Conservation (phyloP, 2,797 vertebrate genomes). For the Microctenopoma steveboyesi region DNA sequence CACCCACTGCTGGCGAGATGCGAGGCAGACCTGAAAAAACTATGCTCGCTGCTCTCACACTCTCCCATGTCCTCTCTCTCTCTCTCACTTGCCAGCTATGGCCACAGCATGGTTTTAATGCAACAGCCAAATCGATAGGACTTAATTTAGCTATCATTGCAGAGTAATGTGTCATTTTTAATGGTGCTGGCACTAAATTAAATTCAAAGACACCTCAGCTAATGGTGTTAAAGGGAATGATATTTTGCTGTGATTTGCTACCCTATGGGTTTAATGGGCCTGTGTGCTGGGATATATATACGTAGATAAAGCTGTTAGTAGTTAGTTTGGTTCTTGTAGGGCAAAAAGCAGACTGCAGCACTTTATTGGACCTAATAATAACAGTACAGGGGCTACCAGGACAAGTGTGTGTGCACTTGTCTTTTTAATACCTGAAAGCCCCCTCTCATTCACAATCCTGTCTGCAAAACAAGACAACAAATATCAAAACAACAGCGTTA, state of each 20-base stretch:
- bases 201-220: constrained; percentile 82
- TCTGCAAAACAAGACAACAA: constrained; percentile 63
- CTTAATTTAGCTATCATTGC: constrained; percentile 84
- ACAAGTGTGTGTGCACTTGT: constrained; percentile 4
- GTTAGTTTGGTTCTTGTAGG: constrained; percentile 59
- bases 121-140: constrained; percentile 81
- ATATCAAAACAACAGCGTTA: constrained; percentile 74
- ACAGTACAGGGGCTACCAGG: constrained; percentile 29
- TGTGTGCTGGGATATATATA: constrained; percentile 53
- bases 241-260: constrained; percentile 80
- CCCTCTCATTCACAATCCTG: constrained; percentile 56
- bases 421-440: constrained; percentile 54
- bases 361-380: constrained; percentile 61
- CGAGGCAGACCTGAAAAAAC: constrained; percentile 74
- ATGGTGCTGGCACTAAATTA: constrained; percentile 82
- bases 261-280: constrained; percentile 65
- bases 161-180: constrained; percentile 84
- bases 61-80: constrained; percentile 57
- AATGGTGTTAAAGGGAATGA: constrained; percentile 80
- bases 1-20: constrained; percentile 71
- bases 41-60: constrained; percentile 67
- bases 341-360: constrained; percentile 53
- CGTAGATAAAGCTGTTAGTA: constrained; percentile 49
- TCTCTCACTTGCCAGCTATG: constrained; percentile 64
- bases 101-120: constrained; percentile 77